These are phyloP conservation scores for Hepsetus odoe DNA, from an alignment of 2,113 vertebrate genomes.

Conservation along the genomic window DNA sequence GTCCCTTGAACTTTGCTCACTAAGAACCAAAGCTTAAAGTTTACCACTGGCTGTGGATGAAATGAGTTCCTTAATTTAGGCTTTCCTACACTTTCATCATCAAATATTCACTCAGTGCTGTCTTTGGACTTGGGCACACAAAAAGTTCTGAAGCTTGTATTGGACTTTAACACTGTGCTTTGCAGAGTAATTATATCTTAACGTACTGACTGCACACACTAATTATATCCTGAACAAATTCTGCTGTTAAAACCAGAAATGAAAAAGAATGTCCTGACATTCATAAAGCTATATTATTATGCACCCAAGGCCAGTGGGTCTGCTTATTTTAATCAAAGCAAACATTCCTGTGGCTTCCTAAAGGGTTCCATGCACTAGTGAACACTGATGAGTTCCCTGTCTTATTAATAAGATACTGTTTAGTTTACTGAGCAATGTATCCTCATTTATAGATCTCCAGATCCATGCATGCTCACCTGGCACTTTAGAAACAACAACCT, in stretches of 20 bases:
- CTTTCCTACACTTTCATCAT: conserved; percentile 11
- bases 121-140: conserved; percentile 11
- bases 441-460: too few species aligned
- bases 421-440: too few species aligned
- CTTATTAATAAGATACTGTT: not conserved
- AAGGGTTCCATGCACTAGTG: not conserved
- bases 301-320: not conserved
- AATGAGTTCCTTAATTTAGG: conserved; percentile 12
- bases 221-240: not conserved
- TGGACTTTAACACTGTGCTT: not conserved
- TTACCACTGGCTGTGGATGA: conserved; percentile 31
- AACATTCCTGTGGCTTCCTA: not conserved
- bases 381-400: not conserved
- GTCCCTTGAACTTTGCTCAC: conserved; percentile 10
- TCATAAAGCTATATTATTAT: not conserved
- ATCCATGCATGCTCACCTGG: too few species aligned
- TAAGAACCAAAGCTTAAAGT: conserved; percentile 42
- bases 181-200: not conserved
- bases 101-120: conserved; percentile 17
- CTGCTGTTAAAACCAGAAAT: not conserved
- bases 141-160: not conserved
- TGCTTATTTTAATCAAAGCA: not conserved
- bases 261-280: not conserved
- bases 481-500: too few species aligned
- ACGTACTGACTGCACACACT: not conserved